Evolutionary conservation across 2,113 vertebrate genomes (phyloP).

Genomic region (Bubalus kerabau): DNA sequence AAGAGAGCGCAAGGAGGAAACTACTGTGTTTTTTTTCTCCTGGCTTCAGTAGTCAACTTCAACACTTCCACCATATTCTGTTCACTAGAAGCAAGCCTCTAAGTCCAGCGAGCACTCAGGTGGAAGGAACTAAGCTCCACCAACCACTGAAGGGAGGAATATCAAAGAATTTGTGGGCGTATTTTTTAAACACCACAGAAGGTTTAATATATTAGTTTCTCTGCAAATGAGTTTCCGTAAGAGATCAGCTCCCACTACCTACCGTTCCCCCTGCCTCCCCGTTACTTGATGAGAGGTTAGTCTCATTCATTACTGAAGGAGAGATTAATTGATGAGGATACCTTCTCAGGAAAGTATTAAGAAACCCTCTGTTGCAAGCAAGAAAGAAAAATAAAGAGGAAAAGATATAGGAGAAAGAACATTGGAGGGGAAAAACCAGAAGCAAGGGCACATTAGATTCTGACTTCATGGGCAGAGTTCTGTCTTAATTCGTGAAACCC

Average conservation of each 20-base stretch:
- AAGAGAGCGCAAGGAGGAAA: background rate
- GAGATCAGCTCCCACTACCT: background rate
- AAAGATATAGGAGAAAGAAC: background rate
- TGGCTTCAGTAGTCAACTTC: background rate
- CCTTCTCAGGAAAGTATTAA: constrained; percentile 1
- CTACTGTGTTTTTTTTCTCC: background rate
- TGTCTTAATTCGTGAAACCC: background rate
- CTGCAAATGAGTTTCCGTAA: background rate
- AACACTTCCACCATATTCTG: background rate
- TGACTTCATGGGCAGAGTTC: background rate
- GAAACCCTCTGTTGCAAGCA: background rate
- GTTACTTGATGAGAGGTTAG: background rate
- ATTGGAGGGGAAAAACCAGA: background rate
- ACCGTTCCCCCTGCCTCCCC: background rate
- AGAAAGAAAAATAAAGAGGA: background rate
- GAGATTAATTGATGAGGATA: background rate
- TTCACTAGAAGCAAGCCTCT: background rate
- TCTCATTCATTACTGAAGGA: background rate
- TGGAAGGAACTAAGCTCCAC: background rate
- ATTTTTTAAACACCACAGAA: background rate
- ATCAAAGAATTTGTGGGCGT: background rate
- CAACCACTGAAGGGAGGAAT: background rate
- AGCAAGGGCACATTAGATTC: background rate
- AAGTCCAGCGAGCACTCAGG: background rate
- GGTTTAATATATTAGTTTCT: background rate